Evolutionary conservation across 2,113 vertebrate genomes (phyloP).

Genomic region (Apaloderma vittatum): DNA sequence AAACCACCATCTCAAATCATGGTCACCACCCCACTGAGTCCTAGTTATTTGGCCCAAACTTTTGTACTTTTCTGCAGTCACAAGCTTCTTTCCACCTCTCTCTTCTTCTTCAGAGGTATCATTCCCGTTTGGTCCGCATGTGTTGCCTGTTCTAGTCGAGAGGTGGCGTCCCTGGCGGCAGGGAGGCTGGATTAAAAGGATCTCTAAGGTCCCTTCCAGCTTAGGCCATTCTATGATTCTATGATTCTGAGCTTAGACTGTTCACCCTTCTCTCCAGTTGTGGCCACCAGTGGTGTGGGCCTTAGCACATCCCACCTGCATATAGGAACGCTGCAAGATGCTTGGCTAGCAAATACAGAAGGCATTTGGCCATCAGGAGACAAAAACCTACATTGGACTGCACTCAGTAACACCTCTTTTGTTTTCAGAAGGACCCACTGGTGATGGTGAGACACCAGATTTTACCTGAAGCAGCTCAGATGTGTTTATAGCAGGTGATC

Average conservation of each 20-base stretch:
- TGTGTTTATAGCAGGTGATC: not conserved
- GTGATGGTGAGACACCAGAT: not conserved
- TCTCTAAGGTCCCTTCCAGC: too few species aligned
- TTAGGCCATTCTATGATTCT: too few species aligned
- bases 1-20: not conserved
- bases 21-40: not conserved
- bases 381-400: too few species aligned
- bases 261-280: not conserved
- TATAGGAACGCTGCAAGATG: too few species aligned
- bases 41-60: not conserved
- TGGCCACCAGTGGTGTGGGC: not conserved
- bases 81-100: not conserved
- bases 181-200: too few species aligned
- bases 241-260: not conserved
- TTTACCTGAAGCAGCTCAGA: not conserved
- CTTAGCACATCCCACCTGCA: not conserved
- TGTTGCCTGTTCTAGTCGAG: too few species aligned
- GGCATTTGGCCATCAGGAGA: not conserved
- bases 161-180: too few species aligned
- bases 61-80: not conserved
- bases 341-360: not conserved
- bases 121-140: too few species aligned
- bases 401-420: not conserved
- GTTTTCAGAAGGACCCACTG: fast-evolving
- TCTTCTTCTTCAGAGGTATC: not conserved